Evolutionary conservation across 1,140 invertebrate genomes (phyloP).

Genomic region (Centruroides sculpturatus): DNA sequence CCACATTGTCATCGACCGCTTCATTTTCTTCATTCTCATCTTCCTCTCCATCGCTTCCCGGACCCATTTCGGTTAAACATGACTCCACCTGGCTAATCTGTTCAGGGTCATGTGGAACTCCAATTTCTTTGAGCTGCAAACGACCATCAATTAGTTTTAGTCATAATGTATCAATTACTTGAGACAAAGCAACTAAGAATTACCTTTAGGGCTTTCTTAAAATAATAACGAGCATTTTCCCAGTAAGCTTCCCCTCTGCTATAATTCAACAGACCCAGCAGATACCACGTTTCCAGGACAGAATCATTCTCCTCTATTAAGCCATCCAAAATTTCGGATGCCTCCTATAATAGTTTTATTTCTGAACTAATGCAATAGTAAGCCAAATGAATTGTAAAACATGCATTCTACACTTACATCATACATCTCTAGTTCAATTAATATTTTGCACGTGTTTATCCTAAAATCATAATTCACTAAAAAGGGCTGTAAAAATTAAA

Average conservation of each 20-base stretch:
- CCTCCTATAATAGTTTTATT: slow-evolving; percentile 18
- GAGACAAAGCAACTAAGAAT: not conserved
- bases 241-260: slow-evolving; percentile 27
- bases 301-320: slow-evolving; percentile 28
- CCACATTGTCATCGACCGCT: no score
- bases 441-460: slow-evolving; percentile 25
- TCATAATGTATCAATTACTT: no score
- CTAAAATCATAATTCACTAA: slow-evolving; percentile 15
- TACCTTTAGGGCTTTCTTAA: slow-evolving; percentile 28
- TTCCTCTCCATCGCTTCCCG: no score
- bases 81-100: no score
- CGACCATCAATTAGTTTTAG: no score
- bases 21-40: no score
- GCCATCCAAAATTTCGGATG: slow-evolving; percentile 23
- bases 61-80: no score
- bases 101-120: no score
- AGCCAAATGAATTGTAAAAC: no score
- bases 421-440: slow-evolving; percentile 29
- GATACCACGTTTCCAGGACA: slow-evolving; percentile 21
- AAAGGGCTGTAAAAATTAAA: slow-evolving; percentile 9
- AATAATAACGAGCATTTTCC: slow-evolving; percentile 28
- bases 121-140: no score
- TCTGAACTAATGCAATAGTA: not conserved
- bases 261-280: slow-evolving; percentile 29
- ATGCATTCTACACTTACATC: slow-evolving; percentile 19